phyloP scores from a whole-genome alignment of 2,888 invertebrate species.

The Neuroscelio doddi region DNA sequence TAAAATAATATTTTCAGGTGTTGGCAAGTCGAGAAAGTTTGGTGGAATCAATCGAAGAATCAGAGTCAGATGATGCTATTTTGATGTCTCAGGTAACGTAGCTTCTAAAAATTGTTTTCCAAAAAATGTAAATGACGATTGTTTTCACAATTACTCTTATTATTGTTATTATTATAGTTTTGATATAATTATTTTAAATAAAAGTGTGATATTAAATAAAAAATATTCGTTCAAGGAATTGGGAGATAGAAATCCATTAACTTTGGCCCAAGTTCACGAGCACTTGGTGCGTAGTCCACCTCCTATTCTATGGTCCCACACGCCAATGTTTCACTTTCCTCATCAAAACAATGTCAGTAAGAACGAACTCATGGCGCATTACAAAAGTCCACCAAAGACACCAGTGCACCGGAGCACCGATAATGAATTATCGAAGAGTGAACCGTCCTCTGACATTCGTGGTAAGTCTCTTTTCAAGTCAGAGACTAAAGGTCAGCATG shows the following conservation, averaged over 20 bases:
- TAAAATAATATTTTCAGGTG: conserved; percentile 73
- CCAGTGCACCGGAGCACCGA: conserved; percentile 56
- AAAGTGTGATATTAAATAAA: no score
- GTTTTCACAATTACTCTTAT: no score
- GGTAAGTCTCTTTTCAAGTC: no score
- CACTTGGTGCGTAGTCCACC: conserved; percentile 88
- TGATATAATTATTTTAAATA: no score
- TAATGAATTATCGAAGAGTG: conserved; percentile 64
- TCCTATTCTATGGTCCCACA: conserved; percentile 83
- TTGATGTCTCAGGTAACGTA: conserved; percentile 85
- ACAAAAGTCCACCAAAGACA: conserved; percentile 61
- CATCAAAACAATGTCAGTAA: conserved; percentile 70
- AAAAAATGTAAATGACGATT: not conserved
- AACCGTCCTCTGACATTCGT: conserved; percentile 65
- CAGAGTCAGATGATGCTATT: conserved; percentile 84
- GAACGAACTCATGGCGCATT: conserved; percentile 53
- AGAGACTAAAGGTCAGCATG: conserved; percentile 19
- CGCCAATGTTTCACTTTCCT: conserved; percentile 77
- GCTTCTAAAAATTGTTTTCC: no score
- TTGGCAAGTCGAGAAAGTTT: conserved; percentile 87
- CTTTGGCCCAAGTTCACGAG: conserved; percentile 85
- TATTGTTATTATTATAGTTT: no score
- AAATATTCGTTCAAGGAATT: conserved; percentile 56
- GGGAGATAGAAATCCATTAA: conserved; percentile 81
- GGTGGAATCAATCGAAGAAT: conserved; percentile 81